A percentile compares a stretch with the other conserved stretches of the same genome.
These are phyloP conservation scores for Limosa lapponica DNA, from an alignment of 2,797 vertebrate genomes.

Conservation along the genomic window DNA sequence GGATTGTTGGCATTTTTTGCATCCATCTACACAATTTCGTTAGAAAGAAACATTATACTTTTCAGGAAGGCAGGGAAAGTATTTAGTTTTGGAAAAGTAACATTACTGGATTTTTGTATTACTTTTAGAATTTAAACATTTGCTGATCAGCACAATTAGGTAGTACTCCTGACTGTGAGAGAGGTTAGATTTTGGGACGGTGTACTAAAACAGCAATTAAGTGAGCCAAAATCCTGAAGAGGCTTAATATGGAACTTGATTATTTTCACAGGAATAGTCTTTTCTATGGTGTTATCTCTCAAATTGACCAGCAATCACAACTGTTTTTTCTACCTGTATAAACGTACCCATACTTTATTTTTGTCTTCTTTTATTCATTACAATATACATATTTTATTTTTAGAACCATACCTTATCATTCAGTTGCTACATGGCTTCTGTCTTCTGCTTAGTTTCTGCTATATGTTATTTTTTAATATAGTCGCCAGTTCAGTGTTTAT, in stretches of 20 bases:
- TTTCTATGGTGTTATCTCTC: neutral
- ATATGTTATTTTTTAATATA: neutral
- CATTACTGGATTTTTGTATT: neutral
- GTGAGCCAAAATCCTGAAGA: neutral
- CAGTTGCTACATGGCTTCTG: neutral
- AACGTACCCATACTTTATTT: neutral
- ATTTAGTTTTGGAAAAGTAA: neutral
- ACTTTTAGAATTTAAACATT: neutral
- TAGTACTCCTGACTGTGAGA: neutral
- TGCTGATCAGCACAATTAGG: neutral
- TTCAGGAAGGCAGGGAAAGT: neutral
- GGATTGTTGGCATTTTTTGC: neutral
- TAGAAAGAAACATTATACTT: neutral
- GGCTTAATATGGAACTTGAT: neutral
- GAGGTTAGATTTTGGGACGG: neutral
- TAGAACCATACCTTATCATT: neutral
- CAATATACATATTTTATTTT: neutral
- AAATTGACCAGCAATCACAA: neutral
- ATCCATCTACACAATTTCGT: neutral
- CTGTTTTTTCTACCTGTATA: neutral
- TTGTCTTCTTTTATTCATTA: neutral
- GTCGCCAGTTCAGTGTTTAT: neutral
- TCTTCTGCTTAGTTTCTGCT: neutral
- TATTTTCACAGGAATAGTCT: neutral
- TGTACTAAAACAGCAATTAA: neutral